Base-by-base conservation (phyloP, 2,797 vertebrate genomes). In the Microcaecilia unicolor region DNA sequence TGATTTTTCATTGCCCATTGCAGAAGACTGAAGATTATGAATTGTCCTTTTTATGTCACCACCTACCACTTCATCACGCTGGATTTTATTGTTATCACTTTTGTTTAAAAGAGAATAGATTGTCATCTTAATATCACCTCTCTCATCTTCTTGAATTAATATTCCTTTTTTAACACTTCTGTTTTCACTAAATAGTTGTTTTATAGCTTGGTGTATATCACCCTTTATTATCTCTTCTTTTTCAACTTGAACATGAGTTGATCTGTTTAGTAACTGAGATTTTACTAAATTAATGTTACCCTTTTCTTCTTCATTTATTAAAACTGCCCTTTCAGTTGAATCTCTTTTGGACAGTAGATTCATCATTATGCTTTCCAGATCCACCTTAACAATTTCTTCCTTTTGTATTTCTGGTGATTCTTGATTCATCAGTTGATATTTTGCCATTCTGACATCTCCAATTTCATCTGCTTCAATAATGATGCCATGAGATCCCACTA, bases 61-160 rank as follows among this genome's bases (percentile, higher is more conserved):
- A 37, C 69, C 68, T 25, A 90, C 47, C 11, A 94, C 61, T 37
- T 88, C 78, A 50, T 87, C 85, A 52, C 70, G 88, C 44, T 87
- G 64, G 31, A 68, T 31, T 32, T 41, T 44, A 43, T 29, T 48
- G 30, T 59, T 42, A 14, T 83, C 62, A 30, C 82, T 63, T 64
- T 90, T 74, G 56, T 95, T 86, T 48, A 97, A 80, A 48, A 97
- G 86, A 34, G 90, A 92, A 62, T 95, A 97, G 34, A 94, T 65
- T 18, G 91, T 94, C 92, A 97, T 91, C 39, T 70, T 85, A 35
- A 94, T 72, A 18, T 94, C 88, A 18, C 92, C 92, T 61, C 75
- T 91, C 72, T 97, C 92, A 27, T 87, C 89, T 44, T 95, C 91
- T 57, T 97, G 89, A 68, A 97, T 91, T 45, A 95, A 80, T 64